Evolutionary conservation across 1,140 invertebrate genomes (phyloP), one percentile per base, ranked within the genome.

Genomic region (Paraescarpia echinospica): DNA sequence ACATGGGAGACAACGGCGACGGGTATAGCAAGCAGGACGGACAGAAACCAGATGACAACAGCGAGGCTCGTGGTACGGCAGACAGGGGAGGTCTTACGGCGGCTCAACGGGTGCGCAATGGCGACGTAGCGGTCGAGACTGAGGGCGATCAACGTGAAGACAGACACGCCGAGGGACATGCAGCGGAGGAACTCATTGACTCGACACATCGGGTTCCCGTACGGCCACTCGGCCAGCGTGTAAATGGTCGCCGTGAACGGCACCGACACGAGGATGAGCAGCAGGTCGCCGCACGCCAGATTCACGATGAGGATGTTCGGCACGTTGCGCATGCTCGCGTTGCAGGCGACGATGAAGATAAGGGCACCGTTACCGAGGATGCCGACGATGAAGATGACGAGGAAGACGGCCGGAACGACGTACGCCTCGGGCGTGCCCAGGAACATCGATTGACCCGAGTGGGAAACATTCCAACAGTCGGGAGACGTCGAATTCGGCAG

Each of bases 131-230:
- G 97, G 95, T 99, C 98, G 9, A 97, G 98, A 51, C 98, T 98
- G 0, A 99, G 96, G 0, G 98, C 98, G 0, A 98, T 98, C 90
- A 99, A 96, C 0, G 98, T 99, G 95, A 99, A 99, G 6, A 99
- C 98, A 0, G 98, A 99, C 0, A 99, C 98, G 0, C 98, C 98
- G 90, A 99, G 98, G n/a, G 98, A 98, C 93, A 99, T 97, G 94
- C 99, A 98, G 95, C 98, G 98, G n/a, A 98, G 97, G 93, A 97
- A 98, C 96, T 99, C 98, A 1, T 97, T 98, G 4, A 98, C 96
- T 94, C 97, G 98, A 95, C 98, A 98, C 0, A 98, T 96, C 12
- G 97, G 93, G 35, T 97, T 96, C 8, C 98, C 98, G 95, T 97
- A 98, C 0, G 98, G 98, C 98, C 98, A 99, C 4, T 97, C 98